Percentiles rank a stretch among this genome's conserved stretches.
These are phyloP conservation scores for Heliconius ethilla DNA, from an alignment of 2,888 invertebrate species.

Conservation along the genomic window DNA sequence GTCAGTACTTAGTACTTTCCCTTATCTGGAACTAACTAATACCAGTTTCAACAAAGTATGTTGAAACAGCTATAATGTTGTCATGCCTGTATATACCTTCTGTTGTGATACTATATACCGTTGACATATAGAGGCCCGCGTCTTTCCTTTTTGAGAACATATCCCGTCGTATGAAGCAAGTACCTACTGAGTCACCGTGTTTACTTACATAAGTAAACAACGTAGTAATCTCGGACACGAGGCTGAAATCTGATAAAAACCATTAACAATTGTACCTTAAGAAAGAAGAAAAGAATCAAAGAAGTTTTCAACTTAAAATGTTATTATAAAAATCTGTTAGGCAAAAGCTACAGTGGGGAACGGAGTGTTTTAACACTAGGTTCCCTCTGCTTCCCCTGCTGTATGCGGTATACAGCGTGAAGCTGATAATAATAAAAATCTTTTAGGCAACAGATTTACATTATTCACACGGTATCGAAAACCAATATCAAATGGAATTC, in stretches of 20 bases:
- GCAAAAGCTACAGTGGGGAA: too few relatives aligned
- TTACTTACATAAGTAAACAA: conserved; percentile 53
- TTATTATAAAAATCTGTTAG: neutral
- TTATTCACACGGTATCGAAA: neutral
- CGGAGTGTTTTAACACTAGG: too few relatives aligned
- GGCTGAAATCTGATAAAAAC: conserved; percentile 38
- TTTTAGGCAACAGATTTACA: neutral
- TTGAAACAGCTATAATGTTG: conserved; percentile 43
- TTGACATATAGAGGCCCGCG: conserved; percentile 56
- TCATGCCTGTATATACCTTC: conserved; percentile 49
- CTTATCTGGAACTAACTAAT: conserved; percentile 5
- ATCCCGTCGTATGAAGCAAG: conserved; percentile 57
- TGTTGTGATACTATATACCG: conserved; percentile 58
- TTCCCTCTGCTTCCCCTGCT: too few relatives aligned
- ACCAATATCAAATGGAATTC: conserved; percentile 18
- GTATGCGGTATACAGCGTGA: too few relatives aligned
- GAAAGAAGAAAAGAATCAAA: too few relatives aligned
- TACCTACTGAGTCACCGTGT: conserved; percentile 66
- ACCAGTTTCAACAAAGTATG: conserved; percentile 17
- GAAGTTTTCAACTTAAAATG: neutral
- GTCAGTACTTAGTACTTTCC: neutral
- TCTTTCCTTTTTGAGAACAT: conserved; percentile 57
- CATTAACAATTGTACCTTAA: conserved; percentile 2
- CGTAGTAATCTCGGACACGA: conserved; percentile 35
- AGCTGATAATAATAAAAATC: too few relatives aligned